These are phyloP conservation scores for Teleopsis dalmanni DNA, from an alignment of 1,140 invertebrate species.

Conservation along the genomic window DNA sequence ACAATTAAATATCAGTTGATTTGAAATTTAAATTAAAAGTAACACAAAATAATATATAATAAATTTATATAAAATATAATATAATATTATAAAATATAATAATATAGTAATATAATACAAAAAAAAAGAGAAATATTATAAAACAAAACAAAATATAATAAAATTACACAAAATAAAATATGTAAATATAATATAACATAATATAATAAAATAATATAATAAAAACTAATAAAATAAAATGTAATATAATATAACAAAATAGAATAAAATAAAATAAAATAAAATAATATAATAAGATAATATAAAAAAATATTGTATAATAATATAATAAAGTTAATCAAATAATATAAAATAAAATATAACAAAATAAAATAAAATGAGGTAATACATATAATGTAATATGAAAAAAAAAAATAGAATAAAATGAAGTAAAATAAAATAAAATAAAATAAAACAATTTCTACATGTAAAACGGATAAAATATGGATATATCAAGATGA, in stretches of 20 bases:
- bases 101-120: neutral
- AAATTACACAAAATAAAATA: neutral
- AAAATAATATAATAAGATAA: neutral
- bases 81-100: neutral
- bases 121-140: neutral
- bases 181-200: neutral
- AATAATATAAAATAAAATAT: neutral
- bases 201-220: neutral
- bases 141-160: neutral
- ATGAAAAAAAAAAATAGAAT: neutral
- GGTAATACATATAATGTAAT: neutral
- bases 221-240: neutral
- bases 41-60: too few species aligned
- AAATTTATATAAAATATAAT: neutral
- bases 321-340: neutral
- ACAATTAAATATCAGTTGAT: too few species aligned
- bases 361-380: neutral
- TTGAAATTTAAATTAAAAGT: too few species aligned
- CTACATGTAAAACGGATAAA: too few species aligned
- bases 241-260: neutral
- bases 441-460: neutral
- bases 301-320: neutral
- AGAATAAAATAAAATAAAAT: neutral
- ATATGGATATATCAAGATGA: too few species aligned
- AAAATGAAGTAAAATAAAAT: neutral